Evolutionary conservation across 92 coral and sea anemone species (phyloP), one percentile per base, ranked within the genome.

Genomic region (Actinernus sp.): DNA sequence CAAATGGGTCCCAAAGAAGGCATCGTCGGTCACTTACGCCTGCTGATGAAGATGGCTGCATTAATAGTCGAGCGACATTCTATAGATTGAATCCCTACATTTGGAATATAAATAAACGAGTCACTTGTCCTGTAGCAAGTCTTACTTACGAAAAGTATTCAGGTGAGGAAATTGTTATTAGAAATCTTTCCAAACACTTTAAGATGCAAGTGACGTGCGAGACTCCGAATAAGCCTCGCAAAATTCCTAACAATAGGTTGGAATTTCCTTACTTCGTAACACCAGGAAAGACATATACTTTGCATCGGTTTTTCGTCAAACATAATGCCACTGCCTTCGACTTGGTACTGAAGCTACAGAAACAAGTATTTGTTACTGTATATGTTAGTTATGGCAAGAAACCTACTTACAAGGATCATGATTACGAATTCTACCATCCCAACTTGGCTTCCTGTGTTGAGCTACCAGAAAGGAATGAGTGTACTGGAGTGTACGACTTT

Each of bases 401-500:
- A 34, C 91, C 87, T 8, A 72, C 80, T 26, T 57, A 50, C 31
- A 64, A 69, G n/a, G 20, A 49, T 4, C 81, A 63, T 43, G 95
- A 88, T 49, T 58, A 39, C 18, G 39, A 34, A 13, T 75, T 80
- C 13, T 45, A 55, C n/a, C 33, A 85, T 57, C 95, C 95, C 2
- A 83, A 88, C 45, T 76, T 88, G 21, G 17, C 87, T 2, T 88
- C 95, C 0, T 88, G 95, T 26, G 64, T 88, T 1, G 74, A 80
- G 24, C 87, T 77, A 2, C 76, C 82, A 1, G 51, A 20, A 18
- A 61, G 81, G 6, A 74, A 69, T 29, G 84, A 78, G 55, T 88
- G 95, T 63, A 88, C 69, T 13, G 49, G 66, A 0, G 82, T 84
- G 10, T 24, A 31, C 0, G 54, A 70, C 11, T 88, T 88, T 44